Percentiles rank a stretch among this genome's conserved stretches.
phyloP scores from a whole-genome alignment of 2,797 vertebrate species.

The Hapalemur alaotrensis region DNA sequence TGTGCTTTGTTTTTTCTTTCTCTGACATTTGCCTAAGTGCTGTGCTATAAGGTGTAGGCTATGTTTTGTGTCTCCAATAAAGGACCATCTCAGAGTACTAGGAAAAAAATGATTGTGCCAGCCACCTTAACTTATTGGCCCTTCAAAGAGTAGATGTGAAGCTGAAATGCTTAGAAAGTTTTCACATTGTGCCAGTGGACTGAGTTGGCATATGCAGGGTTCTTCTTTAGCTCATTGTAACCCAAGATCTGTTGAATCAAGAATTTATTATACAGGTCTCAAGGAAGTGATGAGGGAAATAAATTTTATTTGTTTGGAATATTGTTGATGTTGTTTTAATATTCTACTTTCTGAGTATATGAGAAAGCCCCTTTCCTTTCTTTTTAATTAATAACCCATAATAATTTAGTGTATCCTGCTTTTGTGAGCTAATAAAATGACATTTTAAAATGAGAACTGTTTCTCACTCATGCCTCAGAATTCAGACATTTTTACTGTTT shows the following conservation, averaged over 20 bases:
- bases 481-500: neutral
- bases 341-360: neutral
- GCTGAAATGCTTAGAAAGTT: neutral
- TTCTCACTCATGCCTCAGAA: neutral
- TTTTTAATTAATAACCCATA: neutral
- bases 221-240: no score
- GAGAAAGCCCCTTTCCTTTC: neutral
- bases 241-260: neutral
- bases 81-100: neutral
- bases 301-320: neutral
- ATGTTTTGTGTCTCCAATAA: neutral
- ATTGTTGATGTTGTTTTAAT: neutral
- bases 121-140: neutral
- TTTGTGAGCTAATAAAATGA: neutral
- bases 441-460: neutral
- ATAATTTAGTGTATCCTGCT: neutral
- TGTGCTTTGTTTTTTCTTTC: neutral
- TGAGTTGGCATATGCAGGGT: no score
- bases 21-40: neutral
- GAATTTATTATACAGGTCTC: neutral
- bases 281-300: neutral
- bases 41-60: neutral
- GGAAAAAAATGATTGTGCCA: no score
- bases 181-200: neutral
- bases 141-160: neutral